Evolutionary conservation across 2,113 vertebrate species (phyloP).

Genomic region (Percina caprodes): DNA sequence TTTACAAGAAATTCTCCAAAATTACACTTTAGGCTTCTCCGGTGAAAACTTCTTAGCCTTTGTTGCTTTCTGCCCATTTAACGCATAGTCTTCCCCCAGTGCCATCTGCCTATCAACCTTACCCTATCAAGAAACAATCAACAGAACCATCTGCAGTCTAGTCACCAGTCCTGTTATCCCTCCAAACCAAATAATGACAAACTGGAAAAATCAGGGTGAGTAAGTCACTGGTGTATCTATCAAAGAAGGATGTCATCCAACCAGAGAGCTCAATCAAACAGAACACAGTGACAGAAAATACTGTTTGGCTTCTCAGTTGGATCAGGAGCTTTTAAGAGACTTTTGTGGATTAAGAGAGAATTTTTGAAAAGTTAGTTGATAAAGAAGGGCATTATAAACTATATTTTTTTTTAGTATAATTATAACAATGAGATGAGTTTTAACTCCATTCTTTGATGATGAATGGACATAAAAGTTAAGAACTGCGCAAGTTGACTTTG

Average conservation of each 20-base stretch:
- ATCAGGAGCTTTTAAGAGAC: conserved; percentile 55
- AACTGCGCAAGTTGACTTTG: conserved; percentile 60
- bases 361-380: conserved; percentile 45
- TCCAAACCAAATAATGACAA: conserved; percentile 79
- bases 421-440: conserved; percentile 1
- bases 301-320: conserved; percentile 62
- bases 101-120: conserved; percentile 78
- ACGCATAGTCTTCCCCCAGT: conserved; percentile 48
- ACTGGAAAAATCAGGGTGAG: conserved; percentile 73
- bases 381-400: conserved; percentile 29
- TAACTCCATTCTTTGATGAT: conserved; percentile 11
- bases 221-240: conserved; percentile 68
- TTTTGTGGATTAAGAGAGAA: conserved; percentile 49
- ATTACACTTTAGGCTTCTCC: conserved; percentile 46
- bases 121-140: conserved; percentile 78
- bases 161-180: conserved; percentile 74
- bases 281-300: conserved; percentile 66
- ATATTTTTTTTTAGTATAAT: neutral
- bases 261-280: conserved; percentile 67
- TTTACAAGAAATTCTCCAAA: conserved; percentile 36
- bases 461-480: conserved; percentile 28
- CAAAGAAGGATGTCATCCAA: conserved; percentile 63
- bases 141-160: conserved; percentile 79
- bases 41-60: conserved; percentile 46
- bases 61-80: conserved; percentile 56